Evolutionary conservation across 2,888 invertebrate genomes (phyloP).

Genomic region (Rambutsinella grinnellia): DNA sequence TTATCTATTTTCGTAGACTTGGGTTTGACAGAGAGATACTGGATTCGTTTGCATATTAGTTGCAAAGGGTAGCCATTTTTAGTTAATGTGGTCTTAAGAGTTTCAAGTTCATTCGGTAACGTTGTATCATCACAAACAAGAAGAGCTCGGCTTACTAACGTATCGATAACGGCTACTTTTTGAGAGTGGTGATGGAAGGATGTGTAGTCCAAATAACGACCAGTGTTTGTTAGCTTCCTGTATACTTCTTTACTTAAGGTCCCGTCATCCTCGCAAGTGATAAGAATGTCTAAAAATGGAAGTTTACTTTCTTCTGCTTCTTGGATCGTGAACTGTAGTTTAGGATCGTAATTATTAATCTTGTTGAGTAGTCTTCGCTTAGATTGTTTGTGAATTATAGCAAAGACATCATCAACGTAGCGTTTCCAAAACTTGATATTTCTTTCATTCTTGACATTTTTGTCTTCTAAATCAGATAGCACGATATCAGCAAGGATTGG

Average conservation of each 20-base stretch:
- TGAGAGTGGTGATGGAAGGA: constrained; percentile 4
- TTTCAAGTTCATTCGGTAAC: constrained; percentile 14
- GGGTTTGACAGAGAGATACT: neutral
- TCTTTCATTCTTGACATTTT: neutral
- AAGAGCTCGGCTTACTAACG: neutral
- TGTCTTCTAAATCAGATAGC: neutral
- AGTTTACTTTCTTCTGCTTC: neutral
- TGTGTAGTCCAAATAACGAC: neutral
- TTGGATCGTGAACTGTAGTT: neutral
- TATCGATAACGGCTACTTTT: constrained; percentile 19
- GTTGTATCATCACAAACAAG: constrained; percentile 8
- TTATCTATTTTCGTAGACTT: neutral
- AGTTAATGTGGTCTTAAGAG: neutral
- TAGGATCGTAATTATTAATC: neutral
- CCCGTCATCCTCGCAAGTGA: neutral
- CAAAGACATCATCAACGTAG: constrained; percentile 18
- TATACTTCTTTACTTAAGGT: neutral
- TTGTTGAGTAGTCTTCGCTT: neutral
- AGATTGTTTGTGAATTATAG: neutral
- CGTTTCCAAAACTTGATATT: neutral
- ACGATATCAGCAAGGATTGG: constrained; percentile 6
- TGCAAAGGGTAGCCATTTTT: constrained; percentile 19
- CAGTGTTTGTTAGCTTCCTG: neutral
- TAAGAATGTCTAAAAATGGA: constrained; percentile 1
- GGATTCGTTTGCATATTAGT: neutral